phyloP scores from a whole-genome alignment of 2,113 vertebrate species.

The Pseudorectes ferrugineus region DNA sequence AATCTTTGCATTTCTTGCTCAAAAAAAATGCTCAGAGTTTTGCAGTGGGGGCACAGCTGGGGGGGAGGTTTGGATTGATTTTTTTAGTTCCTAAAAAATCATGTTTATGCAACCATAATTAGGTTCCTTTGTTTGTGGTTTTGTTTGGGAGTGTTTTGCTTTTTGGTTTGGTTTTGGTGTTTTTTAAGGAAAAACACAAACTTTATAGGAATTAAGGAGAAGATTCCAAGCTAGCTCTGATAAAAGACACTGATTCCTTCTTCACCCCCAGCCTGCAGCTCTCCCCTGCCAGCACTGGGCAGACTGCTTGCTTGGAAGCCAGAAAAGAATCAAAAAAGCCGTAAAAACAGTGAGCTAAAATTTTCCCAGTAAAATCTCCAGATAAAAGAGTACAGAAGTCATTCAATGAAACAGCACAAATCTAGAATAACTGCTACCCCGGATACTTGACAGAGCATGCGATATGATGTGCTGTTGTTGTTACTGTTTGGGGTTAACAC shows the following conservation, averaged over 20 bases:
- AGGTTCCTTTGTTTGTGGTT: background rate
- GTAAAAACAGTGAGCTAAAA: background rate
- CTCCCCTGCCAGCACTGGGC: background rate
- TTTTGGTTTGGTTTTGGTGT: background rate
- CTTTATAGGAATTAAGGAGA: background rate
- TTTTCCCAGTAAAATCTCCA: background rate
- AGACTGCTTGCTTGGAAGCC: background rate
- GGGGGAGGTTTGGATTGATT: background rate
- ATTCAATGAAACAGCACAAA: background rate
- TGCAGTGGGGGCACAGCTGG: background rate
- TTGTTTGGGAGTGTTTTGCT: background rate
- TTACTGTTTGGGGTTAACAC: background rate
- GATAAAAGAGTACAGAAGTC: background rate
- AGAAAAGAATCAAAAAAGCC: background rate
- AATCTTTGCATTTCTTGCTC: background rate
- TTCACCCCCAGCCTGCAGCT: background rate
- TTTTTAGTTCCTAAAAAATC: background rate
- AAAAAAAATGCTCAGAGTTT: background rate
- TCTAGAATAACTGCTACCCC: background rate
- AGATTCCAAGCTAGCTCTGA: background rate
- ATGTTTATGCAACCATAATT: background rate
- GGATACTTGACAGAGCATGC: background rate
- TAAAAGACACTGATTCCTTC: background rate
- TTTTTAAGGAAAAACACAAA: background rate
- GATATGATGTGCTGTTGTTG: background rate